Conservation (phyloP, 2,113 vertebrate genomes). For the Nesoenas mayeri region DNA sequence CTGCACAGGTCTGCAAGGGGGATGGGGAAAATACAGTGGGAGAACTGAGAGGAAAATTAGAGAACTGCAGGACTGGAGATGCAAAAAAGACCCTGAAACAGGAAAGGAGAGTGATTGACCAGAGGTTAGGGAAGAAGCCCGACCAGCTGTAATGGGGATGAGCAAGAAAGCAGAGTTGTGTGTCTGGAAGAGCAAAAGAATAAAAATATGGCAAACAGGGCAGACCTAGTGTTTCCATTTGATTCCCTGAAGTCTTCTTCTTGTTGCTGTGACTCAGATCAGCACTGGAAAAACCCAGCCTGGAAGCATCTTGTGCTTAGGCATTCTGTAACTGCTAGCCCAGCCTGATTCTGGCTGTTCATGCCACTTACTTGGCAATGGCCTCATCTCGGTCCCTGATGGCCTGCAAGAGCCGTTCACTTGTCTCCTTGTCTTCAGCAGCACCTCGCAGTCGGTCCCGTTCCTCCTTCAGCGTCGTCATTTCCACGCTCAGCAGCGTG, state of each 20-base stretch:
- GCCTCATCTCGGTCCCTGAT: constrained; percentile 94
- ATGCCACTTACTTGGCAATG: constrained; percentile 87
- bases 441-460: constrained; percentile 82
- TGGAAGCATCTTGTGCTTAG: not conserved
- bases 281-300: not conserved
- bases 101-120: not conserved
- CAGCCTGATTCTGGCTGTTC: not conserved
- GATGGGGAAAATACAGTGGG: not conserved
- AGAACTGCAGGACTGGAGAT: not conserved
- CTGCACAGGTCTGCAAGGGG: not conserved
- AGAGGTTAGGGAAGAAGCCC: not conserved
- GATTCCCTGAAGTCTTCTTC: not conserved
- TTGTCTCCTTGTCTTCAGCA: constrained; percentile 84
- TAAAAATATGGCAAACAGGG: not conserved
- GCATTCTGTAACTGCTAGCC: not conserved
- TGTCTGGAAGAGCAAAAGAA: not conserved
- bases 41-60: not conserved
- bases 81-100: not conserved
- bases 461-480: constrained; percentile 88
- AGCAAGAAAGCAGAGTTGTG: not conserved
- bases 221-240: not conserved
- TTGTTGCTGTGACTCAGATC: not conserved
- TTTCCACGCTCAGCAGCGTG: constrained; percentile 90
- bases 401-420: constrained; percentile 91
- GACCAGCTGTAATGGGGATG: not conserved